A percentile compares a stretch with the other conserved stretches of the same genome.
These are phyloP conservation scores for Nasonovia ribisnigri DNA, from an alignment of 2,888 invertebrate species.

Conservation along the genomic window DNA sequence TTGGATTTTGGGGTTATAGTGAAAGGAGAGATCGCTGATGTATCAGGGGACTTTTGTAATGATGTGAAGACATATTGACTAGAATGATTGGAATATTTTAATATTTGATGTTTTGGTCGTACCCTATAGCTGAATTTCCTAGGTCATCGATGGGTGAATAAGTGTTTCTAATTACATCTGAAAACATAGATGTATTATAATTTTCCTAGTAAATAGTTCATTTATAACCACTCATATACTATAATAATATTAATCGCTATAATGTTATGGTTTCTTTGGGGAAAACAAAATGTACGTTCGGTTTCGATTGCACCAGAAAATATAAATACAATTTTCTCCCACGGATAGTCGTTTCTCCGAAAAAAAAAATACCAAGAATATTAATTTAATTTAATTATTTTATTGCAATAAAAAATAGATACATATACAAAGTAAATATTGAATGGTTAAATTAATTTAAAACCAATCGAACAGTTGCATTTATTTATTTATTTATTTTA, in stretches of 20 bases:
- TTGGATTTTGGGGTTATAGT: too few species aligned
- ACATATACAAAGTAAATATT: slow-evolving; percentile 1
- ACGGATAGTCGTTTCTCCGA: not conserved
- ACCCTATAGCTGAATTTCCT: too few species aligned
- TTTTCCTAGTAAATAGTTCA: not conserved
- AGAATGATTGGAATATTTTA: too few species aligned
- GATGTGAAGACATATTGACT: too few species aligned
- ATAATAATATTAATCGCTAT: not conserved
- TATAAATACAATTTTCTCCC: not conserved
- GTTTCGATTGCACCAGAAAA: not conserved
- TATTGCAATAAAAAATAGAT: not conserved
- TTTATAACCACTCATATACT: not conserved
- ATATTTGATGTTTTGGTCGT: too few species aligned
- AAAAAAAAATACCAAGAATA: not conserved
- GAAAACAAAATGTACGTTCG: not conserved
- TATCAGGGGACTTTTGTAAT: too few species aligned
- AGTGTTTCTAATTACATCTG: not conserved
- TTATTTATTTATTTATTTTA: not conserved
- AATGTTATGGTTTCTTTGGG: not conserved
- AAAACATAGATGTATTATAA: not conserved
- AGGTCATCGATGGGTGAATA: too few species aligned
- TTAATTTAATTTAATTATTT: not conserved
- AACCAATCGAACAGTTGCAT: not conserved
- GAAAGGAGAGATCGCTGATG: too few species aligned
- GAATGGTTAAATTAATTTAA: not conserved